Conservation (phyloP, 2,113 vertebrate species). For the Phrynosoma blainvillii region DNA sequence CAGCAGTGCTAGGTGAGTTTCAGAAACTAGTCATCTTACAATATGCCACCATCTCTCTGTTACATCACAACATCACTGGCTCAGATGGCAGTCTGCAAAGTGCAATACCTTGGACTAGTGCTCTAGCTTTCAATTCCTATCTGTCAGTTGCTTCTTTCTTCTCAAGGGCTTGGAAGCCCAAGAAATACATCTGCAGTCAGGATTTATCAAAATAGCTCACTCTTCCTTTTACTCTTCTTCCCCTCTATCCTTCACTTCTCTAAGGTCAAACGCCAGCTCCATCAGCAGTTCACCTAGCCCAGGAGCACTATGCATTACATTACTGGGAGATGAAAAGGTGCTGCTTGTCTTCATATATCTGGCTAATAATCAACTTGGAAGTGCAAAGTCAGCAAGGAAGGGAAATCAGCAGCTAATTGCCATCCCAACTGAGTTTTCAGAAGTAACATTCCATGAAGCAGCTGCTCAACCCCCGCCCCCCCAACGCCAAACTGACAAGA, state of each 20-base stretch:
- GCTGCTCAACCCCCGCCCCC: background rate
- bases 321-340: rapidly evolving
- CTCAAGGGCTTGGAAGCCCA: background rate
- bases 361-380: background rate
- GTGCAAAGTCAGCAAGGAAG: conserved; percentile 6
- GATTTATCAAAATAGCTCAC: conserved; percentile 5
- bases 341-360: conserved; percentile 16
- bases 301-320: background rate
- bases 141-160: background rate
- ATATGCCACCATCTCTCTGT: background rate
- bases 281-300: background rate
- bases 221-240: background rate
- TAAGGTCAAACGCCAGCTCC: background rate
- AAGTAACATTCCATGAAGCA: background rate
- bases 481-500: background rate
- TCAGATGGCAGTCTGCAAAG: background rate
- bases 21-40: background rate
- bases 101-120: background rate
- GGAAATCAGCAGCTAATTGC: conserved; percentile 14
- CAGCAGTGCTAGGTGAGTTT: background rate
- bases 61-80: background rate
- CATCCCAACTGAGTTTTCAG: background rate
- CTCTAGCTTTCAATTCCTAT: background rate
- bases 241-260: background rate
- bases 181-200: background rate